Base-by-base conservation (phyloP, 2,797 vertebrate species). In the Salarias fasciatus region DNA sequence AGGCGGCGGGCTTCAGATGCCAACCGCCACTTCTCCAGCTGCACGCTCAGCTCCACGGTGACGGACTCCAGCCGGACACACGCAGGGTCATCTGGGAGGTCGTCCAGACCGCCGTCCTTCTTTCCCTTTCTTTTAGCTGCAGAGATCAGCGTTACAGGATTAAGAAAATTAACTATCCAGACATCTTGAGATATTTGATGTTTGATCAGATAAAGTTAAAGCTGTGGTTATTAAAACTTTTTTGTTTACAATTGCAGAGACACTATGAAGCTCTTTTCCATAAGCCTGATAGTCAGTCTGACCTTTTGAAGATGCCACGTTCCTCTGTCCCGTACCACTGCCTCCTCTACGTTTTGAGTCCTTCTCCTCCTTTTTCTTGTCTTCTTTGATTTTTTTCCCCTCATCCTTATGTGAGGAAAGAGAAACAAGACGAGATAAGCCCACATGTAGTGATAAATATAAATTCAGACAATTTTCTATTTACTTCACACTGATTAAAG, bases 41-140 rank as follows among this genome's bases (percentile, higher is more conserved):
- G 88, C 65, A 96, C 51, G 9, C 86, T 91, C 40, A 96, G 72
- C 11, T 92, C 92, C 69, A 95, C 89, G 0, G 90, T 91, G 69
- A 94, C 67, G 0, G 91, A 87, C 42, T 86, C 77, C 0, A 42
- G 75, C 8, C 46, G 85, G 52, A 49, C 15, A 0, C 50, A 14
- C 7, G 1, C 33, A 2, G 60, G 30, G 11, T 37, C 42, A 9
- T n/a, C 44, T 3, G 8, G 5, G 0, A 72, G 68, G 0, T 73
- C 64, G 0, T 72, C 75, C 3, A 0, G 5, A 42, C 68, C 66
- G 1, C 2, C 15, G 0, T 10, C 56, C n/a, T 12, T 55, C 28
- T 60, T 46, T 63, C 11, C 40, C 35, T 75, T 86, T 74, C 0
- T 45, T 66, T 87, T 93, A 4, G 83, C 94, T 95, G 67, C 31